Evolutionary conservation across 2,888 invertebrate genomes (phyloP), one percentile per base, ranked within the genome.

Genomic region (Himalopsyche kuldschensis): DNA sequence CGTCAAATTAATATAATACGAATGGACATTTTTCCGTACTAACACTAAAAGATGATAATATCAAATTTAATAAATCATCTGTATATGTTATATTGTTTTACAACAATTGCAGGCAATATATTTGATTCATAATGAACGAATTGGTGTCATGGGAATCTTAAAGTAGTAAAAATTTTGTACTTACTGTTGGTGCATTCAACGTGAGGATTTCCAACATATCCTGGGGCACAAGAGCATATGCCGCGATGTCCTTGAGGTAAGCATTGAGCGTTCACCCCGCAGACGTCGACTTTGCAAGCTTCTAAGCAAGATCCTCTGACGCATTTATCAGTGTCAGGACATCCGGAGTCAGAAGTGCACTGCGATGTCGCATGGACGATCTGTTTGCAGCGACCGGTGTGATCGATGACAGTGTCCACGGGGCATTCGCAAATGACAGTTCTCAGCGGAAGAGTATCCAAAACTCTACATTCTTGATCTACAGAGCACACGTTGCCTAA

Each of bases 351-450:
- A 0, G 91, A 90, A 79, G 93, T 92, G 88, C 97, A 97, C 87
- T 95, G 94, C 3, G 91, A 89, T 85, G 90, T 88, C 3, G 92
- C 91, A 85, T 92, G 91, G 63, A 92, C 92, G 32, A 93, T 92
- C 31, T 91, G 89, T 86, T 94, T 93, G 89, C 97, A 97, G 86
- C 94, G 94, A 87, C 95, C 95, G 81, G 94, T 94, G 6, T 92
- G 92, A 86, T 96, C 95, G 0, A 95, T 94, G 75, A 96, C 93
- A 0, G 95, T 96, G 85, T 97, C 97, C 63, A 95, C 93, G 20
- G 97, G 96, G 90, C 97, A 98, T 88, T 95, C 94, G 88, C 97
- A 97, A 87, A 97, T 95, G 87, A 97, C 94, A 0, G 97, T 97
- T 80, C 97, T 93, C 86, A 97, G 90, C 2, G 97, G 97, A 76